Percentiles rank a stretch among this genome's conserved stretches.
Conservation (phyloP, 1,140 invertebrate species). For the Yoshiicerus persimilis region DNA sequence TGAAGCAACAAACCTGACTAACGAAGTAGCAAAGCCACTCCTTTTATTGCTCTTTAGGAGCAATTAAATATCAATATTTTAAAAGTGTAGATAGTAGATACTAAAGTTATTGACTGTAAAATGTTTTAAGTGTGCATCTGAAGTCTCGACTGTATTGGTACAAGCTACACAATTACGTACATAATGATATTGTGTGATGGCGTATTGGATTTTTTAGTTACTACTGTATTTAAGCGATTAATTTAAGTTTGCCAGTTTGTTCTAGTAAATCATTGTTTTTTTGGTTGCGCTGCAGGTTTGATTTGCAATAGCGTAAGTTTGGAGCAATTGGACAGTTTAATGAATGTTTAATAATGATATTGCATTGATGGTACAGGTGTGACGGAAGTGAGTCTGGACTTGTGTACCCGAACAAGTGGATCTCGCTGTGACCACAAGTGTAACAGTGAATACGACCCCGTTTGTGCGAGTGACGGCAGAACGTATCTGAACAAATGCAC, state of each 20-base stretch:
- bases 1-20: neutral
- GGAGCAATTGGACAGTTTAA: neutral
- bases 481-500: conserved; percentile 90
- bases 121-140: no score
- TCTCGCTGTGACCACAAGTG: conserved; percentile 77
- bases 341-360: neutral
- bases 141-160: no score
- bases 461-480: conserved; percentile 80
- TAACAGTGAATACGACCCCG: conserved; percentile 76
- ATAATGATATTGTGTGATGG: no score
- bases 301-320: neutral
- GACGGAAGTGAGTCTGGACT: conserved; percentile 54
- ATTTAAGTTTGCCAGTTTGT: neutral
- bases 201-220: neutral
- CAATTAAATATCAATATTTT: neutral
- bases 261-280: neutral
- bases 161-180: no score
- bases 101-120: no score
- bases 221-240: no score
- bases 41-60: neutral
- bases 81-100: no score
- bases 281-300: neutral
- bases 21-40: neutral
- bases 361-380: conserved; percentile 57
- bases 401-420: conserved; percentile 49